Conservation (phyloP, 2,888 invertebrate genomes). For the Dione vanillae region DNA sequence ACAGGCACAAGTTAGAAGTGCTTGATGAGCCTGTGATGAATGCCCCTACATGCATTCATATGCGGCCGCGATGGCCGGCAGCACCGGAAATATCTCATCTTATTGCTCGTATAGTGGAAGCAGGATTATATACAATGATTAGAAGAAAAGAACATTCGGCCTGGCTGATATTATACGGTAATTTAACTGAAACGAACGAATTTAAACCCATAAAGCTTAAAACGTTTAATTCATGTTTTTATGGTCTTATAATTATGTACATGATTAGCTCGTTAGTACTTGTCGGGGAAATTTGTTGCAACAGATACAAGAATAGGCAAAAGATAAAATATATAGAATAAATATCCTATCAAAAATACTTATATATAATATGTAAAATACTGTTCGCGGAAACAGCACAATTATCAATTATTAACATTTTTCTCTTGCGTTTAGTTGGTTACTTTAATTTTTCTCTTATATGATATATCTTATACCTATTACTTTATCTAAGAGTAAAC, state of each 20-base stretch:
- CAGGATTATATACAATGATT: constrained; percentile 50
- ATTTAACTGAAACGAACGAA: constrained; percentile 15
- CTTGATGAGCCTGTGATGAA: constrained; percentile 53
- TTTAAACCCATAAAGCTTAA: constrained; percentile 52
- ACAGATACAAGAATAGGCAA: constrained; percentile 6
- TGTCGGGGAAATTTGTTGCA: constrained; percentile 55
- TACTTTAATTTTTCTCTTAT: too few species aligned
- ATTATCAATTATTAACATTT: too few species aligned
- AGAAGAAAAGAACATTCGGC: constrained; percentile 2
- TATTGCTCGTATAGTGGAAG: constrained; percentile 53
- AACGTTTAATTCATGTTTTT: constrained; percentile 59
- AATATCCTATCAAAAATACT: too few species aligned
- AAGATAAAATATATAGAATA: not conserved
- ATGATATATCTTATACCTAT: too few species aligned
- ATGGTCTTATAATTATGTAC: constrained; percentile 55
- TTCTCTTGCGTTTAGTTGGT: too few species aligned
- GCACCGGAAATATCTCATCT: constrained; percentile 51
- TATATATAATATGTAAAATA: too few species aligned
- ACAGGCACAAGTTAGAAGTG: constrained; percentile 54
- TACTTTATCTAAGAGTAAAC: too few species aligned
- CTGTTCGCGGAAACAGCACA: too few species aligned
- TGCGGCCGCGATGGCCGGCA: constrained; percentile 67
- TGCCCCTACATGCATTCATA: constrained; percentile 53
- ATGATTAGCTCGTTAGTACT: constrained; percentile 54
- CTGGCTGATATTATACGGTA: constrained; percentile 21